Base-by-base conservation (phyloP, 2,113 vertebrate genomes). In the Speoplatyrhinus poulsoni region DNA sequence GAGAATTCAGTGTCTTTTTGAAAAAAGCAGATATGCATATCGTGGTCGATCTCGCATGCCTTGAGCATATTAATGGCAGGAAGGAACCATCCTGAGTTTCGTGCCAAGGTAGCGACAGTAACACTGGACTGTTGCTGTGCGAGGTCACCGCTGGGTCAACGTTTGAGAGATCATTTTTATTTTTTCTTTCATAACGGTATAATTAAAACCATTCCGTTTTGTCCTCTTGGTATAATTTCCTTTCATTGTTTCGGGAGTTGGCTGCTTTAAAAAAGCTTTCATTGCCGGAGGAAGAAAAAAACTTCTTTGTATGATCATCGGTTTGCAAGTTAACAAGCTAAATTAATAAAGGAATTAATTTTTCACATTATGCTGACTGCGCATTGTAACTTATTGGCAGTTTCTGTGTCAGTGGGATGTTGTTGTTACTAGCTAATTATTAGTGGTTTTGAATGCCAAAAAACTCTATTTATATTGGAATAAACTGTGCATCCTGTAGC, bases 31-130 rank as follows among this genome's bases (percentile, higher is more conserved):
- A 71, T 60, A 70, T 69, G 46, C 9, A 32, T 65, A 64, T 85
- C 80, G 69, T 1, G 13, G 58, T 78, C 80, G 67, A 81, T 85
- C 81, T 84, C 60, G 60, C 75, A 55, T 67, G 76, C 82, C 76
- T 79, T 71, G 69, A 76, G 61, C 26, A 8, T 67, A 69, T 82
- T 70, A 81, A 72, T 72, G 81, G 79, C 78, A 82, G 80, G 75
- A 88, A 79, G 58, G 59, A 9, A 54, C 54, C 61, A 46, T 33
- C 4, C 47, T 19, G 72, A 62, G 69, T 67, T 73, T 32, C 65
- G 47, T 63, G 59, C 47, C 68, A 64, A 69, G 65, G 79, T 75
- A 74, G 33, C 56, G 49, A 49, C 26, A 19, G 52, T 68, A 52
- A 64, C 75, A 72, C 54, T 9, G 36, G 46, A 69, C 47, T 66